Evolutionary conservation across 2,888 invertebrate genomes (phyloP).

Genomic region (Volucella bombylans): DNA sequence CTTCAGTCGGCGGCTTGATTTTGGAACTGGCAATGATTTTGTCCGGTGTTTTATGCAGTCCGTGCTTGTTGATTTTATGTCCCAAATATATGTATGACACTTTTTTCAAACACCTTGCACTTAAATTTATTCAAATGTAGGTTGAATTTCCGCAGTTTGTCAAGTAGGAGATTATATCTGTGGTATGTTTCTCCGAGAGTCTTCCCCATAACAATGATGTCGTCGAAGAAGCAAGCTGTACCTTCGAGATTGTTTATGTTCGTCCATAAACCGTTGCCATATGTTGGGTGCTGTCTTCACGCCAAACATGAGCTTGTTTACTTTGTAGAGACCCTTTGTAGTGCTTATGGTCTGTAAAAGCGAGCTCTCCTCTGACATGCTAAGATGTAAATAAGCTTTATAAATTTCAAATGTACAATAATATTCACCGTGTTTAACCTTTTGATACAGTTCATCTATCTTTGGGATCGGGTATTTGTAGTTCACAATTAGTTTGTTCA

Average conservation of each 20-base stretch:
- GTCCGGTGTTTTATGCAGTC: not conserved
- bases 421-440: constrained; percentile 13
- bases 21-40: too few relatives aligned
- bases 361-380: not conserved
- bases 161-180: constrained; percentile 3
- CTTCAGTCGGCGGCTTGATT: constrained; percentile 4
- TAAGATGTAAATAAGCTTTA: constrained; percentile 26
- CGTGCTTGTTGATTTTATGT: not conserved
- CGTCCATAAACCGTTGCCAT: constrained; percentile 20
- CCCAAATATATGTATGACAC: constrained; percentile 7
- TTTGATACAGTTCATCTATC: not conserved
- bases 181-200: not conserved
- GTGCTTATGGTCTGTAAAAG: constrained; percentile 7
- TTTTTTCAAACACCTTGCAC: constrained; percentile 14
- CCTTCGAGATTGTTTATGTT: too few relatives aligned
- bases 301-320: constrained; percentile 23
- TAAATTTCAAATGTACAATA: constrained; percentile 16
- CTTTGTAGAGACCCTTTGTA: constrained; percentile 10
- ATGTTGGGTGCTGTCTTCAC: constrained; percentile 14
- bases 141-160: constrained; percentile 6
- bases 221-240: too few relatives aligned
- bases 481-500: constrained; percentile 36
- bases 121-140: constrained; percentile 12
- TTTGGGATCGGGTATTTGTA: constrained; percentile 30
- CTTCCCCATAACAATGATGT: not conserved